Percentiles rank a stretch among this genome's conserved stretches.
These are phyloP conservation scores for Pterostichus niger DNA, from an alignment of 2,888 invertebrate genomes.

Conservation along the genomic window DNA sequence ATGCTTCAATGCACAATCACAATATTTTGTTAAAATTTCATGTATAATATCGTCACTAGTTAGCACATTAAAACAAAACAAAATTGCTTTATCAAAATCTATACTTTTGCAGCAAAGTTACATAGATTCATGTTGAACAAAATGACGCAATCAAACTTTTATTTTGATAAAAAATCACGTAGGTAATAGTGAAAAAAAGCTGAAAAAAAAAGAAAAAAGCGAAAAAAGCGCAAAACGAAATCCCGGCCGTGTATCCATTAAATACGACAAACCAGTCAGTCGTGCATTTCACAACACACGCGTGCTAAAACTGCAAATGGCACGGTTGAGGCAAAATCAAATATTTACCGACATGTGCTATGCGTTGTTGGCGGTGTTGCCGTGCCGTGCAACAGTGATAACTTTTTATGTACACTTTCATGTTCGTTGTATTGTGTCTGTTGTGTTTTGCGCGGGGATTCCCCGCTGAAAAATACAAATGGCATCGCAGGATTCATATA, in stretches of 20 bases:
- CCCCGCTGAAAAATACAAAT: conserved; percentile 38
- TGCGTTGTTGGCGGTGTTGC: conserved; percentile 13
- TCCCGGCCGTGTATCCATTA: conserved; percentile 60
- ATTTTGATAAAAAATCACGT: conserved; percentile 56
- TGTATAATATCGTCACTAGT: conserved; percentile 20
- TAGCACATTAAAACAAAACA: conserved; percentile 11
- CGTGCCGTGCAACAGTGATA: conserved; percentile 40
- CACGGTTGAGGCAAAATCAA: conserved; percentile 51
- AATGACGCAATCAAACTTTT: conserved; percentile 59
- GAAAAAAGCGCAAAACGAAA: conserved; percentile 32
- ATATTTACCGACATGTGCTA: conserved; percentile 56
- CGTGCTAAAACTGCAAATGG: conserved; percentile 62
- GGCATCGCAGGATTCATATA: conserved; percentile 32
- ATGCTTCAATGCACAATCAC: neutral
- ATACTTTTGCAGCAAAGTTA: conserved; percentile 42
- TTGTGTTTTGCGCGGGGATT: conserved; percentile 14
- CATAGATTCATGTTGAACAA: conserved; percentile 26
- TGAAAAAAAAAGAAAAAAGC: neutral
- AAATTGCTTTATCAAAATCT: conserved; percentile 6
- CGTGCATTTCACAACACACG: conserved; percentile 59
- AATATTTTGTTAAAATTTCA: conserved; percentile 28
- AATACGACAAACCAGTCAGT: conserved; percentile 62
- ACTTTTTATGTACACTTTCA: conserved; percentile 56
- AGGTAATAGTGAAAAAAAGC: conserved; percentile 35
- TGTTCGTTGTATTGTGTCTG: conserved; percentile 33